Base-by-base conservation (phyloP, 1,140 invertebrate genomes). In the Phortica variegata region DNA sequence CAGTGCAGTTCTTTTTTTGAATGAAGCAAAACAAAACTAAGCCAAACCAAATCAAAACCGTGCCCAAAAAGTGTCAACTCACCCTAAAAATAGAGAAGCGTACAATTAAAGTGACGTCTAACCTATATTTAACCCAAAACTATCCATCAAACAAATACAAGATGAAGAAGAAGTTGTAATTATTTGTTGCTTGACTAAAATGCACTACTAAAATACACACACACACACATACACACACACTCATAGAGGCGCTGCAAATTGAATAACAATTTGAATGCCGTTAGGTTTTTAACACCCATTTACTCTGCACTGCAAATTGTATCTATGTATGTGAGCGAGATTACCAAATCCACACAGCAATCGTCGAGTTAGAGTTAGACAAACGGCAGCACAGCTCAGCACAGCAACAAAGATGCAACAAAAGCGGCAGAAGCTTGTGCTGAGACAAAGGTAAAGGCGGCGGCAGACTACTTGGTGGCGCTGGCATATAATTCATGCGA, bases 101-200 rank as follows among this genome's bases (percentile, higher is more conserved):
- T 26, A 15, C 23, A 26, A 8, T 34, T 34, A 63, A 66, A 60
- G 63, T 60, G 61, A 34, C 49, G 60, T 49, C 60, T 62, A 62
- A 65, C 60, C 63, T 68, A 68, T 68, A 68, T 68, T 68, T 68
- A 68, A 68, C 63, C 63, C 52, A 51, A 68, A 68, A 68, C 63
- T 53, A 68, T 68, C 63, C 63, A 63, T 68, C 63, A 68, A 37
- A 68, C 10, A 6, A 26, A 54, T 49, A 38, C 46, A 55, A 26
- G 23, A 5, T 54, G 49, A 18, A 58, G n/a, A 58, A 21, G 49
- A 47, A 37, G 47, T 40, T 32, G 23, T 26, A 26, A 26, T 26
- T 26, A 26, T 26, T 26, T 26, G 5, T 26, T 5, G 23, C 10
- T 26, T 26, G 5, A 26, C 10, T 10, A 26, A 26, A n/a, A n/a